Evolutionary conservation across 2,797 vertebrate species (phyloP).

Genomic region (Poeciliopsis gracilis): DNA sequence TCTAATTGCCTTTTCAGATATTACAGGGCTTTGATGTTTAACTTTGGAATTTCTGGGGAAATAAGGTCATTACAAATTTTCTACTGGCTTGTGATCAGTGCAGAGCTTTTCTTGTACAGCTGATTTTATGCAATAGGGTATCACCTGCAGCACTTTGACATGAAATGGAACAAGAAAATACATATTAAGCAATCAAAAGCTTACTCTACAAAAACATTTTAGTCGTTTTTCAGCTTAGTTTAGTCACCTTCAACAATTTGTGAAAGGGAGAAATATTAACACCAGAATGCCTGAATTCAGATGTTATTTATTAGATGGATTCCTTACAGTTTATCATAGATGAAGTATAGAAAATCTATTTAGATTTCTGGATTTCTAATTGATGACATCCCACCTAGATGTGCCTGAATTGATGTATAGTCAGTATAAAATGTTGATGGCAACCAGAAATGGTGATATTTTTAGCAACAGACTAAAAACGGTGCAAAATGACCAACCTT

Average conservation of each 20-base stretch:
- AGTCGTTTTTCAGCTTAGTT: too few relatives aligned
- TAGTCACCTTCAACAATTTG: neutral
- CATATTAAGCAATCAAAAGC: neutral
- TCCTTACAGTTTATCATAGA: neutral
- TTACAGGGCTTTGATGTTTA: conserved; percentile 45
- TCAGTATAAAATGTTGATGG: neutral
- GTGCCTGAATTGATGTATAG: neutral
- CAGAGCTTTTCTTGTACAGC: conserved; percentile 23
- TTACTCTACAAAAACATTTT: neutral
- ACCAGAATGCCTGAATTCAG: neutral
- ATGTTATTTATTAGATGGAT: neutral
- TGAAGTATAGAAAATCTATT: neutral
- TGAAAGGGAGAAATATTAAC: neutral
- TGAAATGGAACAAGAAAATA: neutral
- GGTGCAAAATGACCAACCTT: neutral
- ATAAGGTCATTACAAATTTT: conserved; percentile 51
- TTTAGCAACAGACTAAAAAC: neutral
- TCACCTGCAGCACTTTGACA: conserved; percentile 27
- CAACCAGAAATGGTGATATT: neutral
- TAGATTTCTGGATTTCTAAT: neutral
- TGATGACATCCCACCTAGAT: neutral
- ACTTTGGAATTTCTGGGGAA: conserved; percentile 33
- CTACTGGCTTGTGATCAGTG: conserved; percentile 33
- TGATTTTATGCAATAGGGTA: neutral
- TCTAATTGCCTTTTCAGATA: conserved; percentile 60